Evolutionary conservation across 2,888 invertebrate species (phyloP).

Genomic region (Heteromyza rotundicornis): DNA sequence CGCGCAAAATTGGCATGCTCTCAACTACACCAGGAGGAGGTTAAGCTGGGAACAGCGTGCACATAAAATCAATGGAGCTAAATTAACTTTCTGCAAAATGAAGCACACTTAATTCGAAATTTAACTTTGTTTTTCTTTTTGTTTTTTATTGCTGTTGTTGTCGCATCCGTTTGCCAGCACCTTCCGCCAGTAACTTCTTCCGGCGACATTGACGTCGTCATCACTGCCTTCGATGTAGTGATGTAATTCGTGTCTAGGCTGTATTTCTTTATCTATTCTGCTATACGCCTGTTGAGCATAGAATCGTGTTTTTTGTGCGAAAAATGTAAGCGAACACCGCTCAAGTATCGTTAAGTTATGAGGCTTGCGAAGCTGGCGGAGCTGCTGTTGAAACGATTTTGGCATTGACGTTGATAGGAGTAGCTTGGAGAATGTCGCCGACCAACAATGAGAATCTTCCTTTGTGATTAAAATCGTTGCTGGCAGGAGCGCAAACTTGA

Average conservation of each 20-base stretch:
- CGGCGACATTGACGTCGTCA: not conserved
- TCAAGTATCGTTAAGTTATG: conserved; percentile 2
- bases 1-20: conserved; percentile 32
- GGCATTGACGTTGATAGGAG: not conserved
- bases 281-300: not conserved
- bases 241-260: not conserved
- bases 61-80: not conserved
- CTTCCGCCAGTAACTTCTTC: too few species aligned
- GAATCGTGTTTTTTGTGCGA: not conserved
- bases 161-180: not conserved
- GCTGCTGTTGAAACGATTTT: not conserved
- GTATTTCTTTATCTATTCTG: not conserved
- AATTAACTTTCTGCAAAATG: conserved; percentile 4
- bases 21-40: conserved; percentile 6
- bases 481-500: too few species aligned
- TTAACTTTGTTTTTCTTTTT: not conserved
- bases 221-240: not conserved
- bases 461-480: too few species aligned
- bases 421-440: too few species aligned
- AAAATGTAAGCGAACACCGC: not conserved
- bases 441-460: too few species aligned
- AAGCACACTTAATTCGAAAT: not conserved
- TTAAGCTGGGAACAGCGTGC: not conserved
- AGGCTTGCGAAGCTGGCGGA: not conserved
- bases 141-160: not conserved